Conservation (phyloP, 1,140 invertebrate genomes). For the Fopius arisanus region DNA sequence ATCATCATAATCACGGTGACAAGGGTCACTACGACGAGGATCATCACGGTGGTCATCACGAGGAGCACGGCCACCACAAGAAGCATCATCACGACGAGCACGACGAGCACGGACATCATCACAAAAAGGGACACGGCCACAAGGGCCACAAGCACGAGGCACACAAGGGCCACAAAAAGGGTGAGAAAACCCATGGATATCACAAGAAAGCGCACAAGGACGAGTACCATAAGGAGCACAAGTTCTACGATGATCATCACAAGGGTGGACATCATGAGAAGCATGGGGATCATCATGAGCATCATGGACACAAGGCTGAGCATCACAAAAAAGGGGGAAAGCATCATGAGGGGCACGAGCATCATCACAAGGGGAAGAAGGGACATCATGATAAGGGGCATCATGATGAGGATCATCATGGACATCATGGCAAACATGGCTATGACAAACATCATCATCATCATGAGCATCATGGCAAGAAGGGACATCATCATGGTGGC, state of each 20-base stretch:
- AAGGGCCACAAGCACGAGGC: conserved; percentile 67
- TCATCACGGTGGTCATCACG: conserved; percentile 65
- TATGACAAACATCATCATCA: conserved; percentile 74
- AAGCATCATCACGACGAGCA: conserved; percentile 66
- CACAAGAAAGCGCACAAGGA: conserved; percentile 75
- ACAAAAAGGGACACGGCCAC: conserved; percentile 62
- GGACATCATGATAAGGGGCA: conserved; percentile 70
- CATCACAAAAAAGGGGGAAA: conserved; percentile 61
- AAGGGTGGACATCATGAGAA: conserved; percentile 52
- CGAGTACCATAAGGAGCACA: conserved; percentile 69
- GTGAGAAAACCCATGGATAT: conserved; percentile 72
- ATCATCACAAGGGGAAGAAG: conserved; percentile 57
- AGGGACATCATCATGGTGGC: conserved; percentile 70
- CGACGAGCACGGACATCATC: conserved; percentile 60
- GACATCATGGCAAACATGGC: conserved; percentile 70
- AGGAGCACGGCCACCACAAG: conserved; percentile 63
- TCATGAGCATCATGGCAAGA: conserved; percentile 72
- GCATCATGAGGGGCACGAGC: conserved; percentile 59
- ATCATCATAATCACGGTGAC: conserved; percentile 67
- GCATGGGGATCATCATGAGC: conserved; percentile 54
- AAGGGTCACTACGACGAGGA: conserved; percentile 66
- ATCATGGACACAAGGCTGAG: conserved; percentile 60
- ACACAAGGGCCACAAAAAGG: conserved; percentile 70
- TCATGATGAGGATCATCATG: conserved; percentile 67
- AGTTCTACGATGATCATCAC: conserved; percentile 73